phyloP scores from a whole-genome alignment of 2,888 invertebrate genomes.

The Eudasyphora cyanicolor region DNA sequence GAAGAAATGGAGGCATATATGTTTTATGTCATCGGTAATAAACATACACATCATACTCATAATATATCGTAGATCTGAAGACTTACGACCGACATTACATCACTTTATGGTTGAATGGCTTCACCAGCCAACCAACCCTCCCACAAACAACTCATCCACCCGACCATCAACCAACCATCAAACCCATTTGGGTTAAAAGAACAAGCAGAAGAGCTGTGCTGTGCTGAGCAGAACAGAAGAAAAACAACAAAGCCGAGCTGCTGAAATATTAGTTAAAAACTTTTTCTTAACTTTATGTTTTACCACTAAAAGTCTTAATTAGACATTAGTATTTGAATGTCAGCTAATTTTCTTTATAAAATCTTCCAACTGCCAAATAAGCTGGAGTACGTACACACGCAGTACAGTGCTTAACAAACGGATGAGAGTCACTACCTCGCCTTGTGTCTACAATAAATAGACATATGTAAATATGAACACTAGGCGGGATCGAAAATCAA shows the following conservation, averaged over 20 bases:
- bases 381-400: too few relatives aligned
- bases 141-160: too few relatives aligned
- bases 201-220: too few relatives aligned
- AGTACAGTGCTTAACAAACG: too few relatives aligned
- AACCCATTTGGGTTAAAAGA: background rate
- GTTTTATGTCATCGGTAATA: background rate
- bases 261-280: slow-evolving; percentile 18
- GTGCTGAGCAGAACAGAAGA: too few relatives aligned
- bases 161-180: background rate
- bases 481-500: too few relatives aligned
- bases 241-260: background rate
- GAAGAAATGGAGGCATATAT: background rate
- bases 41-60: background rate
- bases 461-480: too few relatives aligned
- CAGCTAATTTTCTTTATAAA: slow-evolving; percentile 44
- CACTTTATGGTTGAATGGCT: background rate
- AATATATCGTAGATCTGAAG: background rate
- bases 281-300: slow-evolving; percentile 54
- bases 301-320: slow-evolving; percentile 59
- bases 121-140: background rate
- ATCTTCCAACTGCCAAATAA: background rate
- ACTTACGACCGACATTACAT: background rate
- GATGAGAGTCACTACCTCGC: too few relatives aligned
- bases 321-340: slow-evolving; percentile 50
- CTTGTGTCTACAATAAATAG: too few relatives aligned